Evolutionary conservation across 2,113 vertebrate genomes (phyloP).

Genomic region (Gambusia holbrooki): DNA sequence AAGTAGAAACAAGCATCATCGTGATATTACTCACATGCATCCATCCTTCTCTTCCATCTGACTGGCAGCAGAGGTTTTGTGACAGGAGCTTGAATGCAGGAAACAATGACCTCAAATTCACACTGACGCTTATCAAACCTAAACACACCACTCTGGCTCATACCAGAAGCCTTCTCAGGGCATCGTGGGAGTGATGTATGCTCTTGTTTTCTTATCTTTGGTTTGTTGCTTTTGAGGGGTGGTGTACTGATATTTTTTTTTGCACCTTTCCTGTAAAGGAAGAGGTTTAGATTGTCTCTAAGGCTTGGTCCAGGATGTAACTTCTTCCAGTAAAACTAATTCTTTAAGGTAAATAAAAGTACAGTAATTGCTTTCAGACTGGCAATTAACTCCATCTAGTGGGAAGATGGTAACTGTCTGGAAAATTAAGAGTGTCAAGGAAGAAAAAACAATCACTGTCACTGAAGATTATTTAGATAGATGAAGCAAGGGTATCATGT

Average conservation of each 20-base stretch:
- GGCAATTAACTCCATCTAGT: background rate
- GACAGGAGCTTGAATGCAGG: conserved; percentile 27
- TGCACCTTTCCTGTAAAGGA: conserved; percentile 12
- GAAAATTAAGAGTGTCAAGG: background rate
- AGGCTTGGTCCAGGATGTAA: background rate
- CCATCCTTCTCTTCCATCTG: conserved; percentile 8
- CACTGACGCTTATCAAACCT: conserved; percentile 71
- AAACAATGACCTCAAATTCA: conserved; percentile 56
- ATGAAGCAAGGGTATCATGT: background rate
- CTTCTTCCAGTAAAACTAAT: background rate
- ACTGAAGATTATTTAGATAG: background rate
- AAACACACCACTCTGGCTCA: conserved; percentile 55
- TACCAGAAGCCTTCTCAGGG: conserved; percentile 18
- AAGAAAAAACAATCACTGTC: background rate
- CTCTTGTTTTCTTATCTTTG: conserved; percentile 25
- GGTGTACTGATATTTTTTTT: conserved; percentile 8
- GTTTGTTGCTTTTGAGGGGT: conserved; percentile 9
- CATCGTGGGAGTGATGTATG: conserved; percentile 65
- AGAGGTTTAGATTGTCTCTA: background rate
- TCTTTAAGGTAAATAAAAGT: background rate
- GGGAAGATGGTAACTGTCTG: background rate
- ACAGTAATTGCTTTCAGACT: background rate
- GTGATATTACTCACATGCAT: conserved; percentile 9
- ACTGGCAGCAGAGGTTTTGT: conserved; percentile 27
- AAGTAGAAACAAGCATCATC: background rate